Evolutionary conservation across 2,888 invertebrate genomes (phyloP), one percentile per base, ranked within the genome.

Genomic region (Linnaemya vulpina): DNA sequence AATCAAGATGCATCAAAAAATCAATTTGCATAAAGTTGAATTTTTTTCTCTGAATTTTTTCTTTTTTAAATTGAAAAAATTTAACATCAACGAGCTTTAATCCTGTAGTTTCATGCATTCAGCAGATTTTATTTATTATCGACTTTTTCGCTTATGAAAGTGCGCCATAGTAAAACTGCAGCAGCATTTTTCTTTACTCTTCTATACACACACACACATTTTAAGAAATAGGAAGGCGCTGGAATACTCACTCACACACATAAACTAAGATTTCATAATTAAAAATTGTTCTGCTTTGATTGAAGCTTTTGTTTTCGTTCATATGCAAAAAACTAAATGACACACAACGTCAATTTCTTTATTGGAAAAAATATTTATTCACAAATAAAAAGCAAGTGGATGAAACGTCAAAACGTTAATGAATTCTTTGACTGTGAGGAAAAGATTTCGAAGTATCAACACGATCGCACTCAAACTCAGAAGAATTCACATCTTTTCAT

Each of bases 1-100:
- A n/a, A n/a, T n/a, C n/a, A n/a, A n/a, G n/a, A n/a, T n/a, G n/a
- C n/a, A n/a, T n/a, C n/a, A n/a, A n/a, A n/a, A n/a, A n/a, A n/a
- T n/a, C n/a, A n/a, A n/a, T n/a, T n/a, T n/a, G n/a, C n/a, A n/a
- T n/a, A n/a, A n/a, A n/a, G n/a, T n/a, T n/a, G n/a, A n/a, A n/a
- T n/a, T n/a, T n/a, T n/a, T n/a, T n/a, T n/a, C n/a, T n/a, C n/a
- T n/a, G n/a, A n/a, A 35, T 38, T 38, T 38, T 7, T 49, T 20
- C 13, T 17, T 10, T n/a, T 49, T 15, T 15, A 49, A 9, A 11
- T 22, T 11, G 4, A 15, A n/a, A 22, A 25, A n/a, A 25, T 63
- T 13, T 13, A 63, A 25, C 74, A 22, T 63, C 74, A 74, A 74
- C 63, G 74, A 22, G 38, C 63, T 40, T 40, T 55, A 55, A 65